phyloP scores from a whole-genome alignment of 30 jellyfish, hydroid and myxozoan genomes.

The Aurelia sp. region DNA sequence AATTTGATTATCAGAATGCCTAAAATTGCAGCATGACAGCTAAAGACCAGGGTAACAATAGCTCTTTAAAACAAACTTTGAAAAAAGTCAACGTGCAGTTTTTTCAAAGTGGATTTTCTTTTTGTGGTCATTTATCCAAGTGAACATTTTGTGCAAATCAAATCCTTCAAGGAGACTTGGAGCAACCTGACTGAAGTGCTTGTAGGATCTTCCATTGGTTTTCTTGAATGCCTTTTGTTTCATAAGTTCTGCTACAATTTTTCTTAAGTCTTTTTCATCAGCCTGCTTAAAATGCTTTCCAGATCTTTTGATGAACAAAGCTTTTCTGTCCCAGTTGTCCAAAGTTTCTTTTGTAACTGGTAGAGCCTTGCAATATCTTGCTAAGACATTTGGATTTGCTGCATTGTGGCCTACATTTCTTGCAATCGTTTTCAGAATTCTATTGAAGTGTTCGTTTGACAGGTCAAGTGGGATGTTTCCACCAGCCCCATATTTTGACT shows the following conservation, averaged over 20 bases:
- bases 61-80: too few species aligned
- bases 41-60: too few species aligned
- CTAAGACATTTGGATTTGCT: constrained; percentile 17
- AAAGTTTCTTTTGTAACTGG: too few species aligned
- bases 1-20: too few species aligned
- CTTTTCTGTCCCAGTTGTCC: constrained; percentile 26
- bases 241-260: too few species aligned
- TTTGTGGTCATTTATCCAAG: constrained; percentile 44
- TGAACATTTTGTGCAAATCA: constrained; percentile 21
- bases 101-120: too few species aligned
- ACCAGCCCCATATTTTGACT: constrained; percentile 41
- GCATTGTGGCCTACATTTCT: constrained; percentile 37
- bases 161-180: constrained; percentile 30
- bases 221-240: too few species aligned
- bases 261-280: too few species aligned
- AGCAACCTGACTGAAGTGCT: constrained; percentile 20
- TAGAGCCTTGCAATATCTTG: constrained; percentile 26
- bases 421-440: constrained; percentile 10
- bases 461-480: constrained; percentile 74
- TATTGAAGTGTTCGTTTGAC: constrained; percentile 14
- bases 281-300: too few species aligned
- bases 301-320: constrained; percentile 29
- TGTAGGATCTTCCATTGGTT: constrained; percentile 12
- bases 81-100: too few species aligned
- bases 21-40: too few species aligned